Evolutionary conservation across 2,797 vertebrate species (phyloP).

Genomic region (Cynopterus sphinx): DNA sequence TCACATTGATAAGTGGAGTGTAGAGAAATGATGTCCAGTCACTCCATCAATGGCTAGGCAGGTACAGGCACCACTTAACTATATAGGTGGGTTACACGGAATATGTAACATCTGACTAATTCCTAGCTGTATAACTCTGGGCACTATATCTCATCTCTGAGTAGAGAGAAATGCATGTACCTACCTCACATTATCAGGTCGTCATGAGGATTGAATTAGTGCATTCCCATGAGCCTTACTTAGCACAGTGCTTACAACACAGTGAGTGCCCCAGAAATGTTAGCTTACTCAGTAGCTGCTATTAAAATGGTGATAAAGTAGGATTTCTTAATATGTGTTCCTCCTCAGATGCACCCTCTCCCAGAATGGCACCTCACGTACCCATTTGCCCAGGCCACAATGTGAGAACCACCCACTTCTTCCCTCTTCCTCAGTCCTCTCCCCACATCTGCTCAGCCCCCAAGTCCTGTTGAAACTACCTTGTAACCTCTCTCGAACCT

Average conservation of each 20-base stretch:
- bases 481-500: background rate
- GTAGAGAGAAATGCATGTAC: background rate
- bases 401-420: background rate
- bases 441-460: background rate
- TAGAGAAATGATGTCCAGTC: background rate
- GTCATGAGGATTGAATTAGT: background rate
- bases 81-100: background rate
- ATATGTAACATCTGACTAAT: background rate
- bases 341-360: background rate
- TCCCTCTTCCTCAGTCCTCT: no score
- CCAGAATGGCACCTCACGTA: background rate
- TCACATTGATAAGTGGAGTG: background rate
- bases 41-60: rapidly evolving
- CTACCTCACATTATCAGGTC: background rate
- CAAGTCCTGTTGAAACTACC: background rate
- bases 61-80: background rate
- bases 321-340: background rate
- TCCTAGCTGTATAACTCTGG: background rate
- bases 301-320: background rate
- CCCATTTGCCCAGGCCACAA: background rate
- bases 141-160: background rate
- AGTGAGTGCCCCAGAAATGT: background rate
- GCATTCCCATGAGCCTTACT: background rate
- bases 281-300: background rate
- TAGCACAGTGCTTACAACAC: background rate